Evolutionary conservation across 2,888 invertebrate species (phyloP).

Genomic region (Diaprepes abbreviatus): DNA sequence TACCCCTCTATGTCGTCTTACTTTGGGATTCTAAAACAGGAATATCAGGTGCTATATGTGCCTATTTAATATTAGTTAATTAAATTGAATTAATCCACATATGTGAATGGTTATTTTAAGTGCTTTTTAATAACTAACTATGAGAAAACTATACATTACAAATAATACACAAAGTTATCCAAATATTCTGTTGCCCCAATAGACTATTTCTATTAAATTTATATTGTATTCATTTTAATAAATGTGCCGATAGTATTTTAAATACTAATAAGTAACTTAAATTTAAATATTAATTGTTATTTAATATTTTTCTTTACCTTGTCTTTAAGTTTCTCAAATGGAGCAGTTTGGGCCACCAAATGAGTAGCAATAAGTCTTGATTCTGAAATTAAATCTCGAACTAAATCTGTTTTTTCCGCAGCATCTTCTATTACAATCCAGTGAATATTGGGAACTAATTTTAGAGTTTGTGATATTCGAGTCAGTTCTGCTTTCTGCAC

Average conservation of each 20-base stretch:
- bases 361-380: constrained; percentile 73
- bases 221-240: no score
- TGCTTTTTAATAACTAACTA: no score
- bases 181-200: no score
- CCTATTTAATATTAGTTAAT: no score
- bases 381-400: constrained; percentile 78
- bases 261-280: no score
- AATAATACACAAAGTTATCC: no score
- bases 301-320: constrained; percentile 62
- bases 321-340: constrained; percentile 76
- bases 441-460: constrained; percentile 88
- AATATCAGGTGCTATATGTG: neutral
- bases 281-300: no score
- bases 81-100: no score
- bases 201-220: no score
- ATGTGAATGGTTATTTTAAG: no score
- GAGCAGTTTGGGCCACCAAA: constrained; percentile 79
- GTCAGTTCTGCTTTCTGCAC: constrained; percentile 96
- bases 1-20: constrained; percentile 89
- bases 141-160: no score
- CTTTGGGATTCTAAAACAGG: constrained; percentile 72
- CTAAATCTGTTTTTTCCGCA: constrained; percentile 77
- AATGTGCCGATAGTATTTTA: no score
- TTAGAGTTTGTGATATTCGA: constrained; percentile 88
- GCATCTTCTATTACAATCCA: constrained; percentile 96